Evolutionary conservation across 2,113 vertebrate species (phyloP).

Genomic region (Ranitomeya variabilis): DNA sequence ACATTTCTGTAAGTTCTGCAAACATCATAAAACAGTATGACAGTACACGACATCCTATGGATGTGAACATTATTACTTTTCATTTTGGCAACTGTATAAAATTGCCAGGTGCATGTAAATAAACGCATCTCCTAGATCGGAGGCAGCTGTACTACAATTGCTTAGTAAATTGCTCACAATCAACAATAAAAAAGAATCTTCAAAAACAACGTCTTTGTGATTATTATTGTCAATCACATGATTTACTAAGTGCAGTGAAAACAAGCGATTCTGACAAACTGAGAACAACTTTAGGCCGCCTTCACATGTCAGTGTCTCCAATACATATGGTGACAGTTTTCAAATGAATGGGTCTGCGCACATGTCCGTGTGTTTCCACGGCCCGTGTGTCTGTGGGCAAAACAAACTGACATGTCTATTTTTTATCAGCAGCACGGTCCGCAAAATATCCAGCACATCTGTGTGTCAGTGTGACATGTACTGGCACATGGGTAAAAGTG

Average conservation of each 20-base stretch:
- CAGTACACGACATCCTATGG: background rate
- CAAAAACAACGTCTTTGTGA: background rate
- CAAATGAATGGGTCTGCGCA: too few species aligned
- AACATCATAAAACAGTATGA: background rate
- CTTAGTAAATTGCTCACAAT: background rate
- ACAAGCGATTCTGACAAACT: background rate
- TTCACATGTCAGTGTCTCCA: too few species aligned
- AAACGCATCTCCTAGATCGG: background rate
- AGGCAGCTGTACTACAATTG: background rate
- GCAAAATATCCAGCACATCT: too few species aligned
- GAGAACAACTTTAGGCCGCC: background rate
- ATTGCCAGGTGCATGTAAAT: background rate
- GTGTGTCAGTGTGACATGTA: too few species aligned
- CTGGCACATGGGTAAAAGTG: too few species aligned
- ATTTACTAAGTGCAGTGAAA: background rate
- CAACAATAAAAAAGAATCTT: background rate
- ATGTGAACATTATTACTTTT: constrained; percentile 5
- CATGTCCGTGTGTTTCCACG: too few species aligned
- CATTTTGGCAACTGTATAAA: background rate
- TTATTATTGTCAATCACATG: constrained; percentile 9
- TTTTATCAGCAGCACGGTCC: too few species aligned
- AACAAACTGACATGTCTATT: too few species aligned
- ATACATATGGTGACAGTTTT: too few species aligned
- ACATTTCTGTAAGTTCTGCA: background rate
- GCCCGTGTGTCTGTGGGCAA: too few species aligned